phyloP scores from a whole-genome alignment of 2,113 vertebrate species.

The Recurvirostra avosetta region DNA sequence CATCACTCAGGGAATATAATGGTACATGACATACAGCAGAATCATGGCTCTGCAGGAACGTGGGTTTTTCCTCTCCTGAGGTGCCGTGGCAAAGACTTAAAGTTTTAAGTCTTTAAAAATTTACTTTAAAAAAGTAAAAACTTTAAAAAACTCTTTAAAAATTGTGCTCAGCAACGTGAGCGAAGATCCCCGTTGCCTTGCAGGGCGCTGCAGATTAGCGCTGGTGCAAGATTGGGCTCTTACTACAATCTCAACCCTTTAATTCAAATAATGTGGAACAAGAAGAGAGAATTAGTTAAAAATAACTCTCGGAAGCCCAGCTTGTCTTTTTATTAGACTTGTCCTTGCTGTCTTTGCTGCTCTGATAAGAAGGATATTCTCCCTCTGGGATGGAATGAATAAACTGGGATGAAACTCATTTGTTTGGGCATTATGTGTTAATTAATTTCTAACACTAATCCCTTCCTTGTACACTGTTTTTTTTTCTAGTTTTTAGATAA shows the following conservation, averaged over 20 bases:
- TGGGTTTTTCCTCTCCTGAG: not conserved
- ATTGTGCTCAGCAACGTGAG: not conserved
- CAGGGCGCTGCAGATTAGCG: not conserved
- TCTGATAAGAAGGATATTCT: conserved; percentile 32
- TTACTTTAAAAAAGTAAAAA: too few species aligned
- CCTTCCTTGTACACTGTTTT: not conserved
- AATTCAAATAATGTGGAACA: not conserved
- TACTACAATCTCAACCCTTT: not conserved
- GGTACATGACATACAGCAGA: not conserved
- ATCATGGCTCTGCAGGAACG: not conserved
- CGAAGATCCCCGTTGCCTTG: not conserved
- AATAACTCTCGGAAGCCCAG: not conserved
- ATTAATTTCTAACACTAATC: conserved; percentile 58
- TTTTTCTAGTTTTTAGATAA: not conserved
- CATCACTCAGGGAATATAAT: not conserved
- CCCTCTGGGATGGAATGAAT: conserved; percentile 1
- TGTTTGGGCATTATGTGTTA: conserved; percentile 36
- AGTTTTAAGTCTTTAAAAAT: too few species aligned
- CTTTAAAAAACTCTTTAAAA: too few species aligned
- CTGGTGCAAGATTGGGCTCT: not conserved
- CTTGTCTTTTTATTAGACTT: not conserved
- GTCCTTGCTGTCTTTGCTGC: not conserved
- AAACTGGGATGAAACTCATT: conserved; percentile 26
- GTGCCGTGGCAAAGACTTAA: not conserved
- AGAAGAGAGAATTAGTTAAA: conserved; percentile 30